phyloP scores from a whole-genome alignment of 1,140 invertebrate species.

The Drosophila persimilis region DNA sequence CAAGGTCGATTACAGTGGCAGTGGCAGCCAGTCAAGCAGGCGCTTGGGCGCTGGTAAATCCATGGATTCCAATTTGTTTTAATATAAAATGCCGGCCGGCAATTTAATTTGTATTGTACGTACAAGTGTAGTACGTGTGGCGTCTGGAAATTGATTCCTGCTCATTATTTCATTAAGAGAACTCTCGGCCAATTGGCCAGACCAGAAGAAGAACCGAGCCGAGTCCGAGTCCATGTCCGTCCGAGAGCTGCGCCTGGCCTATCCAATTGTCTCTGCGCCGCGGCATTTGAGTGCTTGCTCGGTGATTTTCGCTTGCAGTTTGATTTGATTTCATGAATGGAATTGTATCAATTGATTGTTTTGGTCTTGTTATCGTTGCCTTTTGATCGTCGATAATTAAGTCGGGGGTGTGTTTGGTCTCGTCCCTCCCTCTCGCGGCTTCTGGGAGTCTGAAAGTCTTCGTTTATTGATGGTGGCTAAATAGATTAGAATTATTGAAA shows the following conservation, averaged over 20 bases:
- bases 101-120: constrained; percentile 57
- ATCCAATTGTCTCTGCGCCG: constrained; percentile 50
- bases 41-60: constrained; percentile 49
- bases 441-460: not conserved
- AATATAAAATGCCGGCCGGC: constrained; percentile 77
- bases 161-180: constrained; percentile 78
- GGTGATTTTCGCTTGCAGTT: constrained; percentile 74
- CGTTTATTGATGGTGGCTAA: constrained; percentile 32
- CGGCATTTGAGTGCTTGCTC: constrained; percentile 19
- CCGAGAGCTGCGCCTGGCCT: constrained; percentile 9
- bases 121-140: constrained; percentile 26
- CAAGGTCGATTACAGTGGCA: constrained; percentile 69
- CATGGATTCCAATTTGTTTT: constrained; percentile 72
- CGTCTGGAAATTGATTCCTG: constrained; percentile 76
- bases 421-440: not conserved
- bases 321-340: constrained; percentile 78
- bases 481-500: constrained; percentile 68
- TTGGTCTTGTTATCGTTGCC: constrained; percentile 77
- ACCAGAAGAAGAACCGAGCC: not conserved
- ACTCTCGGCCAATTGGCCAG: constrained; percentile 44
- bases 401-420: constrained; percentile 59
- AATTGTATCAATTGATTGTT: constrained; percentile 81
- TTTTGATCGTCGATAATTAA: constrained; percentile 77
- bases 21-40: not conserved
- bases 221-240: not conserved